A percentile compares a stretch with the other conserved stretches of the same genome.
Evolutionary conservation across 2,113 vertebrate species (phyloP).

Genomic region (Alligator sinensis): DNA sequence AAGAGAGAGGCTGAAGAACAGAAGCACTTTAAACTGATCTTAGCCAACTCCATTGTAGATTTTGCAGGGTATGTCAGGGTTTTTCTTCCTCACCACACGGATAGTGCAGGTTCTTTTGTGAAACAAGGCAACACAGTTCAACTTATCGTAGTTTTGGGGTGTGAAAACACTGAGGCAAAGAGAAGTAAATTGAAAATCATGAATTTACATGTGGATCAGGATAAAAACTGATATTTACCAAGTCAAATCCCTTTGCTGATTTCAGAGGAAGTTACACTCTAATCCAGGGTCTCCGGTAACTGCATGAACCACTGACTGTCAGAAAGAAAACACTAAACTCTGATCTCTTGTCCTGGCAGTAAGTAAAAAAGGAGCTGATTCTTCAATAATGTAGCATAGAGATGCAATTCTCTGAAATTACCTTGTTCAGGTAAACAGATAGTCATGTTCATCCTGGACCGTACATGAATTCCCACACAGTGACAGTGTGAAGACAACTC

Average conservation of each 20-base stretch:
- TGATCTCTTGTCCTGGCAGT: background rate
- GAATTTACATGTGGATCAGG: background rate
- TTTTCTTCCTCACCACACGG: constrained; percentile 64
- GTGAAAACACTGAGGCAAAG: constrained; percentile 55
- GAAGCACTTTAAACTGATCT: background rate
- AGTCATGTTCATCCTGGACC: background rate
- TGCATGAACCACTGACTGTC: background rate
- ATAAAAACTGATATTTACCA: background rate
- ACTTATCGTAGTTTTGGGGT: constrained; percentile 60
- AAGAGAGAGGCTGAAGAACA: background rate
- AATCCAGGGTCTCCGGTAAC: background rate
- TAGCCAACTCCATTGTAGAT: constrained; percentile 60
- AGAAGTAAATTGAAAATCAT: constrained; percentile 35
- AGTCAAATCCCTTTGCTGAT: background rate
- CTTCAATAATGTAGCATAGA: background rate
- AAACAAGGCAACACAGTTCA: constrained; percentile 61
- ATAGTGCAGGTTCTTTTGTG: constrained; percentile 71
- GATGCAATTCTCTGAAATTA: background rate
- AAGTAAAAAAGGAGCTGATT: background rate
- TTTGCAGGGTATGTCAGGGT: constrained; percentile 61
- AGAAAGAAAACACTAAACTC: background rate
- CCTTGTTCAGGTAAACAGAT: background rate
- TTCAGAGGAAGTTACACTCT: background rate
- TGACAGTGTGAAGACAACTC: background rate
- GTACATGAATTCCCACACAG: background rate